Evolutionary conservation across 2,113 vertebrate genomes (phyloP), one percentile per base, ranked within the genome.

Genomic region (Calonectris borealis): DNA sequence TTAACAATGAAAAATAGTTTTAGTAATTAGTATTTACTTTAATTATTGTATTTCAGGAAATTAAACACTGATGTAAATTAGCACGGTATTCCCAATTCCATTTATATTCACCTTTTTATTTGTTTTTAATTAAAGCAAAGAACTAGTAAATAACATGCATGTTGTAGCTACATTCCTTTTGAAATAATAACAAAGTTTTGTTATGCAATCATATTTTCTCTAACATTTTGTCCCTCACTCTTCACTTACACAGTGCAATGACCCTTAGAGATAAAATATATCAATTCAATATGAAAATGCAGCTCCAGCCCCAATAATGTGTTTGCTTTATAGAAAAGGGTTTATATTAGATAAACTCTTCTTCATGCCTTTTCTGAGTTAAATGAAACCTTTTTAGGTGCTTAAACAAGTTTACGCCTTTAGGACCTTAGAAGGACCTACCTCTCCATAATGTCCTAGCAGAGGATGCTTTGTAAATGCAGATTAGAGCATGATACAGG

Each of bases 1-100:
- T 91, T 65, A 51, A 69, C 85, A 58, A 83, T 3, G 66, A 79
- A 87, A 97, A 88, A 91, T 82, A 88, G 18, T 80, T 95, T 90
- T 55, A 89, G 40, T 96, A 95, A 66, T 95, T 95, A 94, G 69
- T 92, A 52, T 71, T 98, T 90, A 88, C 54, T 93, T 86, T 96
- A 91, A 94, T 90, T 90, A 93, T 76, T 70, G 24, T 13, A 90
- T 79, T 96, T 97, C 29, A 88, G 75, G 88, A 96, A 94, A 70
- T 97, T 94, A 95, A 91, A 31, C 70, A 87, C 11, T 83, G 29
- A 60, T 75, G 19, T 65, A 91, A 97, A 93, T 40, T 62, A 65
- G 7, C 52, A 72, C 8, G 12, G 32, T n/a, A 93, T 86, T 89
- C 42, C 66, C 49, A 69, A 49, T 81, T 94, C 71, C 36, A 31